These are phyloP conservation scores for Semibalanus balanoides DNA, from an alignment of 1,140 invertebrate genomes.

Conservation along the genomic window DNA sequence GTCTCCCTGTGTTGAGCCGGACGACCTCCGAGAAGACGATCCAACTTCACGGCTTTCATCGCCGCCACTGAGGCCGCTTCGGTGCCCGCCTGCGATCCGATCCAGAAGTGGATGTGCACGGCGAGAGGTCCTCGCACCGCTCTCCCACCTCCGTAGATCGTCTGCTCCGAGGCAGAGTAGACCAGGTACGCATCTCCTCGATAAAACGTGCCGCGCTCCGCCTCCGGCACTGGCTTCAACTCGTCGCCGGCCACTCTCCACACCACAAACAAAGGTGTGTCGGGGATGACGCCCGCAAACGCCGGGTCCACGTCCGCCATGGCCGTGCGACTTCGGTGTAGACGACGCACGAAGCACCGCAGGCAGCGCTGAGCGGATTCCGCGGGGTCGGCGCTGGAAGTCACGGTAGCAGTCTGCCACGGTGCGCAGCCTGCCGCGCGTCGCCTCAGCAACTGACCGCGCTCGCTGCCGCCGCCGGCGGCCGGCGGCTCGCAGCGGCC, in stretches of 20 bases:
- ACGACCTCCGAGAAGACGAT: conserved; percentile 53
- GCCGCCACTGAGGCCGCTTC: conserved; percentile 67
- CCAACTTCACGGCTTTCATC: conserved; percentile 70
- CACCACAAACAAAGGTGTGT: conserved; percentile 54
- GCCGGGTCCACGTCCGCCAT: conserved; percentile 29
- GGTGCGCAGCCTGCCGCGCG: no score
- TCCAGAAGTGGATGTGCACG: conserved; percentile 72
- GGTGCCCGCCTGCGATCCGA: conserved; percentile 51
- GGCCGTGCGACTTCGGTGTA: no score
- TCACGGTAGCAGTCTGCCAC: no score
- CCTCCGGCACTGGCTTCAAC: conserved; percentile 54
- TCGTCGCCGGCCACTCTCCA: conserved; percentile 65
- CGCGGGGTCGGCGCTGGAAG: no score
- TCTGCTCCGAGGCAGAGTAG: conserved; percentile 53
- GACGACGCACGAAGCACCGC: no score
- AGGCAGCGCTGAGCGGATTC: no score
- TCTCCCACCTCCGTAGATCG: not conserved
- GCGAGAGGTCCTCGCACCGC: conserved; percentile 27
- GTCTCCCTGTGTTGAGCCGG: conserved; percentile 67
- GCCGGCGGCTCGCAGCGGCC: no score
- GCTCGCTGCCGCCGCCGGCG: no score
- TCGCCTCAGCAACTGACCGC: no score
- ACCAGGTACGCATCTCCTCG: conserved; percentile 74
- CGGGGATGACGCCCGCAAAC: conserved; percentile 56
- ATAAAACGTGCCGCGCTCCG: conserved; percentile 69